Base-by-base conservation (phyloP, 2,888 invertebrate genomes). In the Polymixis flavicincta region DNA sequence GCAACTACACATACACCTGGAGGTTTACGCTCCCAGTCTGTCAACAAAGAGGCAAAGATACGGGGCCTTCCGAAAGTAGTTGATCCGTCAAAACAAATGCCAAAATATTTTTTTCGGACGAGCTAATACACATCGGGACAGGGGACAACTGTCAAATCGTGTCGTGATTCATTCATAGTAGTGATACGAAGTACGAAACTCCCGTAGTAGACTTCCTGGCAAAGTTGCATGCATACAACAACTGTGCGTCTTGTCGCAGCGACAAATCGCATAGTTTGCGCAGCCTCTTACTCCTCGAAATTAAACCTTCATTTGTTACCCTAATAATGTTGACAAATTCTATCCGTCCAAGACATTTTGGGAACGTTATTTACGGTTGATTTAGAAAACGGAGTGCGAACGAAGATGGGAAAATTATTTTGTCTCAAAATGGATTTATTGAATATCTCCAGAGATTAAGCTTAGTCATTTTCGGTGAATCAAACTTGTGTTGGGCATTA, bases 281-380 rank as follows among this genome's bases (percentile, higher is more conserved):
- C 37, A 4, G 2, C 19, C n/a, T 55, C 37, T 37, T 70, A 71
- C 66, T 61, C 71, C 64, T 83, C 54, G 71, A 72, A 78, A 84
- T 71, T 63, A 80, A 70, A 73, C 71, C 71, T 74, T 71, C 73
- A 81, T 77, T 84, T 81, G 75, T 78, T 70, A 81, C n/a, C 42
- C 74, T 83, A 74, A 78, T 82, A 69, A 82, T 76, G 76, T 78
- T 82, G 82, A 86, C 82, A 86, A 82, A 86, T 86, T 86, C 66
- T 83, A 59, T 76, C 71, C 54, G 67, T 65, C 75, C 66, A 57
- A 61, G 80, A 70, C 68, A 77, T 84, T 85, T 85, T 74, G 68
- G 72, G 61, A 55, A 66, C 64, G 42, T 79, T 85, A 76, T 84
- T 84, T 83, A 83, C 80, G 72, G 76, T 64, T 80, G 83, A 80